Evolutionary conservation across 2,888 invertebrate species (phyloP), one percentile per base, ranked within the genome.

Genomic region (Brachylomia viminalis): DNA sequence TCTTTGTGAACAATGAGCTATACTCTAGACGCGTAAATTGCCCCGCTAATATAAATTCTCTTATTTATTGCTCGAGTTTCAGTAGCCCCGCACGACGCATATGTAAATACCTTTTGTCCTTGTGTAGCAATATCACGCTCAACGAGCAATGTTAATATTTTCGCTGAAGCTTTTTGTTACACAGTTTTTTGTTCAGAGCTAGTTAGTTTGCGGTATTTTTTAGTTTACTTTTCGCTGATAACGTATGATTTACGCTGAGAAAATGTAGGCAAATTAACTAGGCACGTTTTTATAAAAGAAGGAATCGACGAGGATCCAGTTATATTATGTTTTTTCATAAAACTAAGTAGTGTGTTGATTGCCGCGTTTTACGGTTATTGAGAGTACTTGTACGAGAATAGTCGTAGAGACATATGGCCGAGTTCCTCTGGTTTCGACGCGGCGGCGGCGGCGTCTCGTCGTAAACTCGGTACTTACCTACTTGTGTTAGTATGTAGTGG

Each of bases 21-120:
- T 83, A 79, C 78, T 81, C 69, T 72, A 85, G 72, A 80, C 74
- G 79, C 74, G 78, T 87, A 87, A 87, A 89, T 87, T 87, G 79
- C 84, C 74, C 73, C 38, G 69, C 84, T 85, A 83, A 81, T 87
- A 87, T 81, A 79, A 80, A 82, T 86, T 80, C 80, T 79, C 75
- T 80, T 78, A 76, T 80, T 82, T 77, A 77, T 79, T 79, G 68
- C 62, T 62, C n/a, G 45, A 58, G 64, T 69, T 75, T 70, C 49
- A 72, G 30, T 58, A 61, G 49, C 68, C 27, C 45, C 65, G 20
- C 54, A 33, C 70, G 10, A 64, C 47, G 61, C 71, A 66, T 61
- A 65, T 82, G 67, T 76, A 71, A 71, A 75, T 80, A 64, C 59
- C 68, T 59, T 82, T 47, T 70, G 69, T 56, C 67, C 68, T 72